Base-by-base conservation (phyloP, 2,113 vertebrate species). In the Lontra canadensis region DNA sequence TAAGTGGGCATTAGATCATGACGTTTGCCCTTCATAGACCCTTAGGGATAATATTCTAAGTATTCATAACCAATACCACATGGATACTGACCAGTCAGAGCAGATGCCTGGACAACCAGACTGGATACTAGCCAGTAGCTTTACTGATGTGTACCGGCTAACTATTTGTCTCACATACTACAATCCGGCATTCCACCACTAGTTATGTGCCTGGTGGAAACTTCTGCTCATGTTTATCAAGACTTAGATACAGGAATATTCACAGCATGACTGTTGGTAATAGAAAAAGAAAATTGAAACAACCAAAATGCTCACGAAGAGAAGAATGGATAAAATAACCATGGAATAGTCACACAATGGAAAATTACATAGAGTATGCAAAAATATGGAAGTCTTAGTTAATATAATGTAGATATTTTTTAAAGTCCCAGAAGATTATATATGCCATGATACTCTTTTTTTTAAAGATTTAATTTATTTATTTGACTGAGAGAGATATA, bases 181-280 rank as follows among this genome's bases (percentile, higher is more conserved):
- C 11, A 57, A 89, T 26, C 31, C 20, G 57, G 63, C 55, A 88
- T 88, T 86, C 11, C 39, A 80, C 25, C 17, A 31, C 23, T 44
- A 49, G 26, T 79, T 87, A 73, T 39, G 7, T 73, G 36, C 18
- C 49, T 67, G 79, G 0, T 74, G 52, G 61, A 96, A 96, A 90
- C 21, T 63, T 85, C 61, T 94, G 71, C n/a, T 88, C 47, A 36
- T 69, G 59, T 55, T 79, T 90, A 59, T 78, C 47, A 90, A 59
- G 63, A 87, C 44, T 83, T 14, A 88, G 20, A 84, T 61, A 91
- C 4, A 95, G 92, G 78, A 74, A 93, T 89, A 94, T 94, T 91
- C 36, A 80, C 34, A 80, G 49, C 44, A 89, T 85, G 55, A 81
- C 26, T 73, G 9, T 81, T 81, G 55, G 29, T 18, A 83, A 36